Evolutionary conservation across 2,113 vertebrate genomes (phyloP).

Genomic region (Malurus cyaneus): DNA sequence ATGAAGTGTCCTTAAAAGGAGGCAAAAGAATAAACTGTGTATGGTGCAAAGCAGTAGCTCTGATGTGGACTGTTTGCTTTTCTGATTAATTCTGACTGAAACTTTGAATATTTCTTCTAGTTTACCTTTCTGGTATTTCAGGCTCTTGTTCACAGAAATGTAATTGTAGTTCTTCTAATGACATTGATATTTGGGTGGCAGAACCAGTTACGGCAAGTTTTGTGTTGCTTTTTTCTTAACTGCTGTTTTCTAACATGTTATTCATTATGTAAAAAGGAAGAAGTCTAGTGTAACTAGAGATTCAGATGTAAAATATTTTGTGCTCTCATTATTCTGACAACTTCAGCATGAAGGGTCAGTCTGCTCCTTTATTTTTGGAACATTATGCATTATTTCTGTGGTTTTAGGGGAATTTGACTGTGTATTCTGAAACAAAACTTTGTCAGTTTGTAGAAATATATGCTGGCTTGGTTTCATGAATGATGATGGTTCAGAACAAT

Average conservation of each 20-base stretch:
- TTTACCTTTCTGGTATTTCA: slow-evolving; percentile 41
- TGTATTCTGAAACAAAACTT: not conserved
- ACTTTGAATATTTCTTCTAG: not conserved
- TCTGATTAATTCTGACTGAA: not conserved
- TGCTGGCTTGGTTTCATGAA: not conserved
- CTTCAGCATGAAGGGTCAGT: not conserved
- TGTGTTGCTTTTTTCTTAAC: not conserved
- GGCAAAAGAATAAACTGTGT: not conserved
- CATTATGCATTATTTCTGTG: not conserved
- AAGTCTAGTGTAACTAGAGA: not conserved
- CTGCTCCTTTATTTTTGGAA: not conserved
- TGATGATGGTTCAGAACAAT: not conserved
- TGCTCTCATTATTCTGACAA: not conserved
- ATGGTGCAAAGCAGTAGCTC: not conserved
- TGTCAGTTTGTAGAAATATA: not conserved
- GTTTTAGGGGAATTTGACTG: not conserved
- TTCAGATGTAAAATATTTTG: not conserved
- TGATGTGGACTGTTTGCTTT: not conserved
- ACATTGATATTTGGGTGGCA: not conserved
- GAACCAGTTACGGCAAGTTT: slow-evolving; percentile 26
- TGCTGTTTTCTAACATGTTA: not conserved
- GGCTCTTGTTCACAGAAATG: not conserved
- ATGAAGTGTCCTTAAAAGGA: not conserved
- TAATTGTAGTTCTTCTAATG: slow-evolving; percentile 8
- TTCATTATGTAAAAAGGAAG: not conserved